phyloP scores from a whole-genome alignment of 2,797 vertebrate species.

The Vespertilio murinus region DNA sequence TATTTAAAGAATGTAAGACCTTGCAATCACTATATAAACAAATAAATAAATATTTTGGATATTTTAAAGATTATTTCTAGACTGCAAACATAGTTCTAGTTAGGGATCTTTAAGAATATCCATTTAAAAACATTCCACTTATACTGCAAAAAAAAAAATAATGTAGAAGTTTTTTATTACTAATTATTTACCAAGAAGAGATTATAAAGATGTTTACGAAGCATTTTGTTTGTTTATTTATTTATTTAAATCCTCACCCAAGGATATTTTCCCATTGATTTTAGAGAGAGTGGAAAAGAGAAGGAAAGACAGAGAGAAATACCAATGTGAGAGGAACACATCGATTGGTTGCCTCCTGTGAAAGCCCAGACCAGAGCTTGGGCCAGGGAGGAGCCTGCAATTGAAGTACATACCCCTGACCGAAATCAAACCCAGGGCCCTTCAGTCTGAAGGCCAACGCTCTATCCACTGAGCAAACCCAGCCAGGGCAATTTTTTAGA shows the following conservation, averaged over 20 bases:
- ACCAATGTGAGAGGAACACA: too few species aligned
- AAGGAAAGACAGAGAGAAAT: too few species aligned
- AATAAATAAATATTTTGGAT: not conserved
- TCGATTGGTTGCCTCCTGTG: too few species aligned
- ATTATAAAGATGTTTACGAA: not conserved
- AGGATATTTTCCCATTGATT: too few species aligned
- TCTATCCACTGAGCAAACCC: too few species aligned
- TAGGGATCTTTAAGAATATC: not conserved
- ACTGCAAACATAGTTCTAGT: not conserved
- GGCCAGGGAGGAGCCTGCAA: too few species aligned
- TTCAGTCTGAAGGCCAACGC: too few species aligned
- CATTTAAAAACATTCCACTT: not conserved
- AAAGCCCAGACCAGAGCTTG: too few species aligned
- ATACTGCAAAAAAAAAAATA: slow-evolving; percentile 13
- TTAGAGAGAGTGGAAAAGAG: too few species aligned
- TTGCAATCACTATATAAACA: not conserved
- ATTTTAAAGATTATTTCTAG: slow-evolving; percentile 29
- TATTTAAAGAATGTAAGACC: not conserved
- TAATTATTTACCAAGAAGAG: not conserved
- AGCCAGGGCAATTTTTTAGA: not conserved
- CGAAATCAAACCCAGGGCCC: too few species aligned
- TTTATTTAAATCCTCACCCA: too few species aligned
- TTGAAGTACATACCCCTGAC: too few species aligned
- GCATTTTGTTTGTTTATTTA: not conserved
- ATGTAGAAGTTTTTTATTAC: not conserved